A percentile compares a stretch with the other conserved stretches of the same genome.
These are phyloP conservation scores for Thaumetopoea pityocampa DNA, from an alignment of 1,140 invertebrate species.

Conservation along the genomic window DNA sequence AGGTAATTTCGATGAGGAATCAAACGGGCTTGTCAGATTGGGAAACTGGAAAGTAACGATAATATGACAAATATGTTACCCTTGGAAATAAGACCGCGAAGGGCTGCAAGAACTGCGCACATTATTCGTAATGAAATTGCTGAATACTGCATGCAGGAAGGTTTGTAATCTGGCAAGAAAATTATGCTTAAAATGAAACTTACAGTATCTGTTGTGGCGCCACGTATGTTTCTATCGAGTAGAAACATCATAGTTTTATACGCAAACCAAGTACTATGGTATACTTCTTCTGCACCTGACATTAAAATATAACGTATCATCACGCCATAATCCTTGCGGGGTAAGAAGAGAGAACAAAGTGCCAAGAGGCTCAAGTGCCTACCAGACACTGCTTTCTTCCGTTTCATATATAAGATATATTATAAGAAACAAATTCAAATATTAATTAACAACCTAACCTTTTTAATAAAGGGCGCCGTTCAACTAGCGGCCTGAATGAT, in stretches of 20 bases:
- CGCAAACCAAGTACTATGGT: constrained; percentile 20
- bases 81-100: constrained; percentile 23
- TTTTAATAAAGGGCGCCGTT: too few relatives aligned
- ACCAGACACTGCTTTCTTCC: too few relatives aligned
- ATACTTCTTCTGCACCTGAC: constrained; percentile 21
- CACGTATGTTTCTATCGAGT: constrained; percentile 18
- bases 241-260: constrained; percentile 21
- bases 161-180: constrained; percentile 22
- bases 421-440: too few relatives aligned
- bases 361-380: too few relatives aligned
- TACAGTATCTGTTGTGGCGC: constrained; percentile 20
- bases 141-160: constrained; percentile 21
- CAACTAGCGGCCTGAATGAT: too few relatives aligned
- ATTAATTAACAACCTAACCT: too few relatives aligned
- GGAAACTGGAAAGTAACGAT: constrained; percentile 24
- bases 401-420: too few relatives aligned
- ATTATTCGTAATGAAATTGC: constrained; percentile 22
- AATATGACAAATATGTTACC: constrained; percentile 22
- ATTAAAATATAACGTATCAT: too few relatives aligned
- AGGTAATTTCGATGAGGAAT: constrained; percentile 34
- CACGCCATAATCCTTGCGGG: too few relatives aligned
- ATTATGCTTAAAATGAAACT: constrained; percentile 24
- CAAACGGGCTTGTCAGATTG: constrained; percentile 19
- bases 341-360: too few relatives aligned
- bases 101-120: constrained; percentile 19